Conservation (phyloP, 1,140 invertebrate species). For the Drosophila biarmipes region DNA sequence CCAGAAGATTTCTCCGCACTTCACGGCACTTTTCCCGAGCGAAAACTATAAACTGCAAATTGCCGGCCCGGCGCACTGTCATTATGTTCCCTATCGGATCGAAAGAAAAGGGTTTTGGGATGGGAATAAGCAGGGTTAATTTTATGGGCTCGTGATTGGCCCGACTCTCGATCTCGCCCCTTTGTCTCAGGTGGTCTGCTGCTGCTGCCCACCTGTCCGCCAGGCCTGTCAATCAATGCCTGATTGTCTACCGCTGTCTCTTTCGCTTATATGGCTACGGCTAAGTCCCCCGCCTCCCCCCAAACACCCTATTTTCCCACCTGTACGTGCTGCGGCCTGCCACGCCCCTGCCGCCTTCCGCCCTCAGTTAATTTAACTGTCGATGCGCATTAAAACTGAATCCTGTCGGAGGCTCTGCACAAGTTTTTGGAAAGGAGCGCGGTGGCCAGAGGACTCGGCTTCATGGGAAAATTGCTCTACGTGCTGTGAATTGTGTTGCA, state of each 20-base stretch:
- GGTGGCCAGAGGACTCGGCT: constrained; percentile 6
- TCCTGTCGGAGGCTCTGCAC: constrained; percentile 38
- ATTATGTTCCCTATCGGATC: constrained; percentile 14
- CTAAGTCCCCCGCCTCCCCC: neutral
- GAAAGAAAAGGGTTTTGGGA: constrained; percentile 29
- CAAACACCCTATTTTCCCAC: neutral
- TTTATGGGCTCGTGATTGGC: constrained; percentile 26
- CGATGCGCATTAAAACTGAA: constrained; percentile 62
- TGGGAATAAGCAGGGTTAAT: constrained; percentile 26
- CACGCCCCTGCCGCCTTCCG: constrained; percentile 24
- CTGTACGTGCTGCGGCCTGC: constrained; percentile 47
- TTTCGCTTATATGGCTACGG: neutral
- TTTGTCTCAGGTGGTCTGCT: constrained; percentile 3
- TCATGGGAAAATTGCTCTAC: constrained; percentile 58
- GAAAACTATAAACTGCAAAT: constrained; percentile 30
- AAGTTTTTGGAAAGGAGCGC: constrained; percentile 1
- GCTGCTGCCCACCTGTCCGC: constrained; percentile 5
- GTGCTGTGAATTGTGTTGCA: constrained; percentile 63
- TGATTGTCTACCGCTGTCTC: constrained; percentile 34
- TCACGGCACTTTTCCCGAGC: neutral
- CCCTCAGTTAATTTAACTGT: constrained; percentile 60
- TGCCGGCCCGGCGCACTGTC: neutral
- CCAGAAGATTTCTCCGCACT: no score
- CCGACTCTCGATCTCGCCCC: constrained; percentile 11
- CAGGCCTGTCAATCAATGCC: constrained; percentile 50